Evolutionary conservation across 2,113 vertebrate species (phyloP), one percentile per base, ranked within the genome.

Genomic region (Bungarus multicinctus): DNA sequence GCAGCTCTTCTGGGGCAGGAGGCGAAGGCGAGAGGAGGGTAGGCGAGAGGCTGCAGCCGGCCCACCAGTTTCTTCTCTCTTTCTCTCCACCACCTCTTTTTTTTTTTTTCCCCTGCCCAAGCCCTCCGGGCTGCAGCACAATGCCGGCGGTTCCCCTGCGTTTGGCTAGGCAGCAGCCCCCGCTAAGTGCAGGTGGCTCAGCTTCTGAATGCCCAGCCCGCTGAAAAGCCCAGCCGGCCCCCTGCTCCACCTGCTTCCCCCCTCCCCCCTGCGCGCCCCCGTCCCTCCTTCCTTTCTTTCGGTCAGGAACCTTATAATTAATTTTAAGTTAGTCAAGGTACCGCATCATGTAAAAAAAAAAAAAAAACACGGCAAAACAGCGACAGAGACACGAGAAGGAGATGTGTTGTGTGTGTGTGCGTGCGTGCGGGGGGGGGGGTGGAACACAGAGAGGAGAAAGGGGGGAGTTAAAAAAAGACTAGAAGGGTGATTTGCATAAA

Each of bases 161-260:
- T 91, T 88, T 60, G 3, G 89, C 89, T 18, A 93, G 94, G 88
- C 94, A 47, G 47, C 87, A 69, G 43, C 64, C 85, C 94, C 7
- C 91, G 95, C 95, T 94, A 34, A n/a, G 92, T 92, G 97, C 98
- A 98, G 98, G 98, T 98, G 98, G 97, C 97, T 96, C 9, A 12
- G 88, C 94, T 94, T 94, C 94, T 91, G 91, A 94, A 89, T 86
- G 95, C 96, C 93, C 91, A 96, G 90, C 92, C 91, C 92, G 91
- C 91, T 95, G 94, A 95, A 95, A 81, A 96, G 96, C 96, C 91
- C 93, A 88, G 94, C 94, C 95, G 94, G 89, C 93, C 93, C 92
- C 92, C 91, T 45, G 90, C 94, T 93, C 92, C 92, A 92, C 53
- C 89, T 45, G 50, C 22, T 45, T 6, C 91, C 89, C 90, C 54